Percentiles rank a stretch among this genome's conserved stretches.
Evolutionary conservation across 2,797 vertebrate genomes (phyloP).

Genomic region (Chrysocyon brachyurus): DNA sequence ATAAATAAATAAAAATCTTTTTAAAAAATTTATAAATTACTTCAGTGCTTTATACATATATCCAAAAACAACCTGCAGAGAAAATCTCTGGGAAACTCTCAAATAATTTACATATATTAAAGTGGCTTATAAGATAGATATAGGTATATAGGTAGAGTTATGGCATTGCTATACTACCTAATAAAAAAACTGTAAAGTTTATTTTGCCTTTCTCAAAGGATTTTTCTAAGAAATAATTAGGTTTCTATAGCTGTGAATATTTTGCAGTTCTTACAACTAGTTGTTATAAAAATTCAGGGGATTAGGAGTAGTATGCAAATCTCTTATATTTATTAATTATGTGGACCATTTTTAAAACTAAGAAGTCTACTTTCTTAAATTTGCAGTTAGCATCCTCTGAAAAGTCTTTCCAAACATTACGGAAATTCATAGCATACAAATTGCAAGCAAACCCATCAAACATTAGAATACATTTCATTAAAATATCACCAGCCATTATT

Average conservation of each 20-base stretch:
- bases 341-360: constrained; percentile 8
- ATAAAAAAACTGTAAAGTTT: not conserved
- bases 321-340: not conserved
- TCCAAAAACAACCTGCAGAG: not conserved
- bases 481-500: not conserved
- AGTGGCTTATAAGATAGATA: not conserved
- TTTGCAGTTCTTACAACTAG: not conserved
- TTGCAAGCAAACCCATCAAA: not conserved
- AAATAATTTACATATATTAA: not conserved
- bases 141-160: not conserved
- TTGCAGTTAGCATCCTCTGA: not conserved
- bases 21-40: not conserved
- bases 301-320: not conserved
- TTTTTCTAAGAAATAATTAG: constrained; percentile 15
- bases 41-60: not conserved
- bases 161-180: not conserved
- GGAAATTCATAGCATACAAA: constrained; percentile 42
- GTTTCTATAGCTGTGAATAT: not conserved
- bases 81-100: not conserved
- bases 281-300: not conserved
- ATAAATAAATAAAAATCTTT: not conserved
- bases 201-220: not conserved
- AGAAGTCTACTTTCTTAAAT: not conserved
- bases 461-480: constrained; percentile 28
- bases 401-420: constrained; percentile 22